Percentiles rank a stretch among this genome's conserved stretches.
These are phyloP conservation scores for Sebastes matsubarae DNA, from an alignment of 2,797 vertebrate species.

Conservation along the genomic window DNA sequence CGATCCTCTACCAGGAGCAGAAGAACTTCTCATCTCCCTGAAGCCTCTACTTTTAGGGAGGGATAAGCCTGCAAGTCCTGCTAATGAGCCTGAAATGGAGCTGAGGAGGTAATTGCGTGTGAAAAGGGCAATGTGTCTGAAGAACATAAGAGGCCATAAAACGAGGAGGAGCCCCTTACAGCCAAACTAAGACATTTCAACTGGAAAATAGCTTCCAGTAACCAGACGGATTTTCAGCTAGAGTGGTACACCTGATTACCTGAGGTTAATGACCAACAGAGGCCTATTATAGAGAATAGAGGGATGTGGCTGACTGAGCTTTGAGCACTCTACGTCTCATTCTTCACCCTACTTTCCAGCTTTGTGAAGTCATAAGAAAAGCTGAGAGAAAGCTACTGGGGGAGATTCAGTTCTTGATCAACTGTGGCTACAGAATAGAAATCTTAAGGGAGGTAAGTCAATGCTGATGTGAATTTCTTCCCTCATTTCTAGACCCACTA, in stretches of 20 bases:
- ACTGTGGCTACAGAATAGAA: neutral
- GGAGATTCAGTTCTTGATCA: neutral
- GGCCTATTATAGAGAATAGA: conserved; percentile 25
- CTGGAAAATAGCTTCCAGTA: conserved; percentile 71
- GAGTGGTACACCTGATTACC: conserved; percentile 69
- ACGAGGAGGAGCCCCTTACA: conserved; percentile 75
- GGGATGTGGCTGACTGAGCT: conserved; percentile 19
- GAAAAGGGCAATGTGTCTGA: conserved; percentile 70
- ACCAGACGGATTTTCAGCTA: conserved; percentile 57
- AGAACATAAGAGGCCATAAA: conserved; percentile 73
- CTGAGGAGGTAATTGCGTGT: conserved; percentile 78
- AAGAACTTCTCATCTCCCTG: conserved; percentile 41
- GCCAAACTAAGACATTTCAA: conserved; percentile 70
- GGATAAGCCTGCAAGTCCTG: conserved; percentile 56
- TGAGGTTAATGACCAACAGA: conserved; percentile 68
- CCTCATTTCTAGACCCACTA: neutral
- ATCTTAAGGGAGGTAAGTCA: neutral
- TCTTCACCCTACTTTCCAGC: neutral
- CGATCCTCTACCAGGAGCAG: conserved; percentile 5
- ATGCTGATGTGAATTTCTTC: neutral
- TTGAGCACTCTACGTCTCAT: neutral
- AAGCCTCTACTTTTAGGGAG: conserved; percentile 60
- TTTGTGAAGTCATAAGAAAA: conserved; percentile 14
- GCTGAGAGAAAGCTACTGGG: neutral
- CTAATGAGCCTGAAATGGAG: conserved; percentile 80